Percentiles rank a stretch among this genome's conserved stretches.
phyloP scores from a whole-genome alignment of 2,113 vertebrate species.

The Saccopteryx leptura region DNA sequence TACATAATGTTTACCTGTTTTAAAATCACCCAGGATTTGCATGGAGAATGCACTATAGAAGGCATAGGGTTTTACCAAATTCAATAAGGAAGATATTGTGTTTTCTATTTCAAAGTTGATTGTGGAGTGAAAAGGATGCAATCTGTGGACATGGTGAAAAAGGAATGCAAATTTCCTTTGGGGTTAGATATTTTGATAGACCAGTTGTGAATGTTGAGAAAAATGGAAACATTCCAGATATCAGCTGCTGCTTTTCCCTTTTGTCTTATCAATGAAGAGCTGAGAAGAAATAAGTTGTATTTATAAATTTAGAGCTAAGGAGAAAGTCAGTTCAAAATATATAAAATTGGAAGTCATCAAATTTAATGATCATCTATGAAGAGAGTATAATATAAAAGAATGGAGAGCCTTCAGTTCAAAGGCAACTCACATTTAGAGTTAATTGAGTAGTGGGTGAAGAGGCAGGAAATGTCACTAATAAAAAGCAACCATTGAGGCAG shows the following conservation, averaged over 20 bases:
- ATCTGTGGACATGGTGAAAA: not conserved
- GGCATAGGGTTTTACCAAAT: not conserved
- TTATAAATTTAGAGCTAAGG: not conserved
- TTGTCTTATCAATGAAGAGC: conserved; percentile 19
- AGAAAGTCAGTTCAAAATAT: not conserved
- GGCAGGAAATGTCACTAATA: not conserved
- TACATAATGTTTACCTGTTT: not conserved
- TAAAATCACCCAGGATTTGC: not conserved
- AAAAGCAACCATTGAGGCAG: not conserved
- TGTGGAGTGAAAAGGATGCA: not conserved
- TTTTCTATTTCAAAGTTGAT: not conserved
- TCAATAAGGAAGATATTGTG: not conserved
- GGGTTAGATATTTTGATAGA: not conserved
- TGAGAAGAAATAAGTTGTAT: not conserved
- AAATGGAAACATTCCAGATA: not conserved
- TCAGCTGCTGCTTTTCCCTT: not conserved
- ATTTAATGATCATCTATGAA: not conserved
- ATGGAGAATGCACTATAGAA: not conserved
- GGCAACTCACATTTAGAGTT: not conserved
- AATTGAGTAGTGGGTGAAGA: not conserved
- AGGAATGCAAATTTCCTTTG: not conserved
- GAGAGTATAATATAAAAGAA: not conserved
- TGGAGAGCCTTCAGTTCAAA: not conserved
- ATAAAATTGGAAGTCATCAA: not conserved
- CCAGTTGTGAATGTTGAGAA: not conserved